Conservation (phyloP, 2,888 invertebrate species). For the Melikaiella ostensackeni region DNA sequence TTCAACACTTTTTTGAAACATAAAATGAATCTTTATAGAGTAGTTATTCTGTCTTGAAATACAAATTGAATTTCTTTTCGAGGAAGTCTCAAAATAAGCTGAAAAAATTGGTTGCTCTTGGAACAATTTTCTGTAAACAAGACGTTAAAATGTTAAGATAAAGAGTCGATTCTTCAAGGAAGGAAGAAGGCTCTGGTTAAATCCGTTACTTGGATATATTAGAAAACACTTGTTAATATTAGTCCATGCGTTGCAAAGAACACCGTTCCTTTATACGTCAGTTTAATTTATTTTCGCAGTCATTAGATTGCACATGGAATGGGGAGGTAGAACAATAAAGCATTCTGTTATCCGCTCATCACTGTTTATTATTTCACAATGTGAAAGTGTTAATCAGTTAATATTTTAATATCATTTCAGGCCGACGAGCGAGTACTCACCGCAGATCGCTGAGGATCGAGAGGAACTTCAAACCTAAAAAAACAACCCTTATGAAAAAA, state of each 20-base stretch:
- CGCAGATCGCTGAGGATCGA: constrained; percentile 91
- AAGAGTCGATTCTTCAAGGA: neutral
- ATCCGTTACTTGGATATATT: neutral
- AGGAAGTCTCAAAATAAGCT: neutral
- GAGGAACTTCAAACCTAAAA: constrained; percentile 91
- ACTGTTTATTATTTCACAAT: constrained; percentile 64
- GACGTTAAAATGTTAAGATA: neutral
- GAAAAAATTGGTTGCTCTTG: neutral
- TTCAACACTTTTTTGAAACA: too few relatives aligned
- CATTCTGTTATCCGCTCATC: constrained; percentile 78
- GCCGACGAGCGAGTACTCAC: constrained; percentile 79
- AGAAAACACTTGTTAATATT: constrained; percentile 5
- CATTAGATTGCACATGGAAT: constrained; percentile 40
- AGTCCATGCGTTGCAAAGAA: neutral
- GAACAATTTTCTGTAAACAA: neutral
- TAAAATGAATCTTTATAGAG: too few relatives aligned
- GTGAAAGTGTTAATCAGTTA: constrained; percentile 74
- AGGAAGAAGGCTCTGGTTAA: neutral
- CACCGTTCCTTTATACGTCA: neutral
- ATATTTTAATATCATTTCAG: constrained; percentile 59
- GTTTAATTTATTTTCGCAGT: constrained; percentile 28
- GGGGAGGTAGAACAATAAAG: constrained; percentile 62
- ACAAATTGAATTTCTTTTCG: neutral
- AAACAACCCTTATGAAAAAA: constrained; percentile 50
- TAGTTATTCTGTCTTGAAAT: too few relatives aligned